phyloP scores from a whole-genome alignment of 2,113 vertebrate species.

The Gymnogyps californianus region DNA sequence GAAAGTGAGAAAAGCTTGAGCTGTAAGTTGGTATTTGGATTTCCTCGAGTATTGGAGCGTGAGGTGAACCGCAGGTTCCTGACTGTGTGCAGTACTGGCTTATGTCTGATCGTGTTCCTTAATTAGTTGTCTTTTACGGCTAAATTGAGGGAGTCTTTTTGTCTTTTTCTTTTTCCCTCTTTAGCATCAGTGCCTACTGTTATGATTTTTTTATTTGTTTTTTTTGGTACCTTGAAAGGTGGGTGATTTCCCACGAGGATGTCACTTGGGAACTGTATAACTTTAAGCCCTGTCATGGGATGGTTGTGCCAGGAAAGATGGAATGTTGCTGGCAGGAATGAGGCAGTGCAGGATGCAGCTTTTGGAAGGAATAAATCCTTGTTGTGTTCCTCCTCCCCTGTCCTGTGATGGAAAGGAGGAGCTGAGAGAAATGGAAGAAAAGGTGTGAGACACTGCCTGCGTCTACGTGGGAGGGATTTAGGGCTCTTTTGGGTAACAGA shows the following conservation, averaged over 20 bases:
- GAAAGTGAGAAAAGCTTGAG: not conserved
- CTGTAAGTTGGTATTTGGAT: not conserved
- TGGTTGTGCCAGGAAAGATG: not conserved
- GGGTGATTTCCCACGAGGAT: not conserved
- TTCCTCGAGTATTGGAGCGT: not conserved
- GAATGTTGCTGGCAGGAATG: not conserved
- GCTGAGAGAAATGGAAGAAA: not conserved
- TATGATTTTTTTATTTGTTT: not conserved
- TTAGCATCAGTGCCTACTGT: not conserved
- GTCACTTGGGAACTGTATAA: not conserved
- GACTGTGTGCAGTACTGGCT: not conserved
- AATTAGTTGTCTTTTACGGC: not conserved
- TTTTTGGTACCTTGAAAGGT: not conserved
- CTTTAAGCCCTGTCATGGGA: not conserved
- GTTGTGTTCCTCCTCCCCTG: not conserved
- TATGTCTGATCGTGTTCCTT: not conserved
- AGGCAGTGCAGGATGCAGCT: not conserved
- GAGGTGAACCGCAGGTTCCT: not conserved
- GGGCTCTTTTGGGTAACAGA: not conserved
- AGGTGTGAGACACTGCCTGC: not conserved
- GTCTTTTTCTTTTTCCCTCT: not conserved
- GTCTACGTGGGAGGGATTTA: not conserved
- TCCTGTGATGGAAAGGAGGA: not conserved
- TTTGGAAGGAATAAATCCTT: not conserved
- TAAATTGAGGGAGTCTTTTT: not conserved